These are phyloP conservation scores for Lerista edwardsae DNA, from an alignment of 2,797 vertebrate species.

Conservation along the genomic window DNA sequence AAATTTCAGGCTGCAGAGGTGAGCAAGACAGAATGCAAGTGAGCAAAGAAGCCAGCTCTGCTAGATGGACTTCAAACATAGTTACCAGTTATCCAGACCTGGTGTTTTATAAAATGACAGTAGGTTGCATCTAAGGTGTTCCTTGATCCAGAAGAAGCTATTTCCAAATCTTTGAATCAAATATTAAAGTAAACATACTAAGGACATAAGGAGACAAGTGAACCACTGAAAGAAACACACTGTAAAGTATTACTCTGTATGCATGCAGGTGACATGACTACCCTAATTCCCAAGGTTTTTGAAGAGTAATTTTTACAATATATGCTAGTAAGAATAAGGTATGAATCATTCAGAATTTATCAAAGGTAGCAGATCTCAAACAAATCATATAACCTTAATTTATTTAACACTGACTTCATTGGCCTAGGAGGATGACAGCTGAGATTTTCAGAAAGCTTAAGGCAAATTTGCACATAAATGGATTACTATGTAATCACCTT, in stretches of 20 bases:
- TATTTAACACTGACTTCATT: conserved; percentile 58
- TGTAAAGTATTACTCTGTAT: conserved; percentile 32
- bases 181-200: not conserved
- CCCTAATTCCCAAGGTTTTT: conserved; percentile 36
- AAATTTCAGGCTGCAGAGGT: not conserved
- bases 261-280: conserved; percentile 50
- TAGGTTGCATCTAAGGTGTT: too few relatives aligned
- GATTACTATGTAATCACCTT: conserved; percentile 52
- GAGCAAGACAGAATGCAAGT: not conserved
- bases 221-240: conserved; percentile 28
- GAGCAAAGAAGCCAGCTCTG: not conserved
- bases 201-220: conserved; percentile 49
- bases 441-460: conserved; percentile 52
- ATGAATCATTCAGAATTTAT: conserved; percentile 44
- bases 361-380: conserved; percentile 55
- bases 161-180: not conserved
- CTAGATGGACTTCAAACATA: not conserved
- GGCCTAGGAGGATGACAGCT: conserved; percentile 29
- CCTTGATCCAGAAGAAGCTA: too few relatives aligned
- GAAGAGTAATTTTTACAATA: conserved; percentile 49
- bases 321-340: conserved; percentile 54
- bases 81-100: not conserved
- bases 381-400: conserved; percentile 44
- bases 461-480: conserved; percentile 36
- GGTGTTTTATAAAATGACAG: not conserved